Evolutionary conservation across 2,888 invertebrate genomes (phyloP).

Genomic region (Villa cingulata): DNA sequence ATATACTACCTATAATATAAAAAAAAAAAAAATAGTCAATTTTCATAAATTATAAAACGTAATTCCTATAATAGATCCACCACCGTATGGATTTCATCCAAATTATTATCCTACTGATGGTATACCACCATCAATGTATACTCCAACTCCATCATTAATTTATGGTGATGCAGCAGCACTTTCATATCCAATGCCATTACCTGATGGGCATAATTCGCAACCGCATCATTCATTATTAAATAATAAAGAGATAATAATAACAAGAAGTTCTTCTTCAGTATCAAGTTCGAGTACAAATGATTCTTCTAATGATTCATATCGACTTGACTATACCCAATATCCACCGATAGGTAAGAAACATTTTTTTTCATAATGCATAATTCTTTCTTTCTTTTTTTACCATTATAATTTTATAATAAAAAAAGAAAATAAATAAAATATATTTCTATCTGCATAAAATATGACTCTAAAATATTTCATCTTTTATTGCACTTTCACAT

Average conservation of each 20-base stretch:
- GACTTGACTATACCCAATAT: slow-evolving; percentile 2
- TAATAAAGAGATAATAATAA: background rate
- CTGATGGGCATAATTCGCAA: background rate
- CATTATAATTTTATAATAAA: too few species aligned
- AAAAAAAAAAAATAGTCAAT: too few species aligned
- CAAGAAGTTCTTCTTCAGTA: background rate
- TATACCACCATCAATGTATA: background rate
- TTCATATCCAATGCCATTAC: slow-evolving; percentile 7
- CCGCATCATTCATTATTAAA: background rate
- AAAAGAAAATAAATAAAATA: too few species aligned
- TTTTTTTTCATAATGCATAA: too few species aligned
- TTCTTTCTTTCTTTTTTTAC: too few species aligned
- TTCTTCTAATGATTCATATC: background rate
- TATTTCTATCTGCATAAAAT: too few species aligned
- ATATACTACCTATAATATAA: too few species aligned
- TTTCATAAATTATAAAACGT: too few species aligned
- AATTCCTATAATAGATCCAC: slow-evolving; percentile 5
- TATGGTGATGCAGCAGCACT: background rate
- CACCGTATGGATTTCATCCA: slow-evolving; percentile 7
- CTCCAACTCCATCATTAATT: background rate
- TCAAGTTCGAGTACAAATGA: slow-evolving; percentile 1
- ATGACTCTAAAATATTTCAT: too few species aligned
- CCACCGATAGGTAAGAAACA: slow-evolving; percentile 5
- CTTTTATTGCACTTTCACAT: too few species aligned
- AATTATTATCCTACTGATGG: slow-evolving; percentile 2